Percentiles rank a stretch among this genome's conserved stretches.
Conservation (phyloP, 1,140 invertebrate genomes). For the Trypoxylus dichotomus region DNA sequence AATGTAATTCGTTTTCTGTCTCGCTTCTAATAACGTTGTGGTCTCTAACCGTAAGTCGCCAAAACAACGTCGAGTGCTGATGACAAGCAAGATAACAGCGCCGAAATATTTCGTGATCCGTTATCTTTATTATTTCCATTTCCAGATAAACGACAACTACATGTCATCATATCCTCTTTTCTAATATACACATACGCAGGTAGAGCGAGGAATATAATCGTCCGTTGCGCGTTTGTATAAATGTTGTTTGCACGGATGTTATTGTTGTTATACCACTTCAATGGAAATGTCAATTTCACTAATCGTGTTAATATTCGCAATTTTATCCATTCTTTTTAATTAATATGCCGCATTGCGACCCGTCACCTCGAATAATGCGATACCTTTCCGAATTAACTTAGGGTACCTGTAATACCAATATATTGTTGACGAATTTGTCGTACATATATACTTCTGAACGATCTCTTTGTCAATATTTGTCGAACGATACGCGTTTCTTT, state of each 20-base stretch:
- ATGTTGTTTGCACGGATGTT: background rate
- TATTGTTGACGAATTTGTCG: too few relatives aligned
- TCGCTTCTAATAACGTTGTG: too few relatives aligned
- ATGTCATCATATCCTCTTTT: background rate
- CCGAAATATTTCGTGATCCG: background rate
- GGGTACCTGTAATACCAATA: too few relatives aligned
- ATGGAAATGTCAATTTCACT: background rate
- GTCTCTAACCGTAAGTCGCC: background rate
- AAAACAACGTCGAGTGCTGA: background rate
- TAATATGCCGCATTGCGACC: background rate
- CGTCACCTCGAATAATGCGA: background rate
- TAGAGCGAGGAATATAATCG: background rate
- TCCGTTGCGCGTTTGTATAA: background rate
- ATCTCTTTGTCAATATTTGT: too few relatives aligned
- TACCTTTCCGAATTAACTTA: too few relatives aligned
- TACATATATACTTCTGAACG: too few relatives aligned
- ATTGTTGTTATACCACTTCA: background rate
- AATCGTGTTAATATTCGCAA: background rate
- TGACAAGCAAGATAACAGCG: background rate
- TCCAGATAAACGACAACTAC: background rate
- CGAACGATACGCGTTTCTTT: too few relatives aligned
- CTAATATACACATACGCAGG: background rate
- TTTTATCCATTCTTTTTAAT: background rate
- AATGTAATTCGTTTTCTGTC: too few relatives aligned
- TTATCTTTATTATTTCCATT: conserved; percentile 8